phyloP scores from a whole-genome alignment of 92 coral and sea anemone species.

The Chrysogorgia sp. region DNA sequence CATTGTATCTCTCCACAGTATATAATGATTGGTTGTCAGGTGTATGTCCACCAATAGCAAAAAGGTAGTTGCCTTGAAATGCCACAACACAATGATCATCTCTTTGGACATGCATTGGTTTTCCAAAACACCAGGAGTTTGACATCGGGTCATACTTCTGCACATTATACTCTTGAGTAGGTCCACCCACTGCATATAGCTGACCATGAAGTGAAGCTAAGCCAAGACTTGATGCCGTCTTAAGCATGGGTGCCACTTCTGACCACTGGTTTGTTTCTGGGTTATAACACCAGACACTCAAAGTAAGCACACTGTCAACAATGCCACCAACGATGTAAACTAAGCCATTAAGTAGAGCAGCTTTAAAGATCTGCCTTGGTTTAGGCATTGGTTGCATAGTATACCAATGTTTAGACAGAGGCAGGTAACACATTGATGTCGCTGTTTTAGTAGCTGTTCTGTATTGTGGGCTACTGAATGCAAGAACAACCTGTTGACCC shows the following conservation, averaged over 20 bases:
- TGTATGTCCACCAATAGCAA: constrained; percentile 28
- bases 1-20: constrained; percentile 29
- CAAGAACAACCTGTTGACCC: background rate
- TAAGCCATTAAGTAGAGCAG: constrained; percentile 3
- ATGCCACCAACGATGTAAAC: constrained; percentile 30
- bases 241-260: constrained; percentile 33
- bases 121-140: constrained; percentile 15
- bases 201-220: constrained; percentile 10
- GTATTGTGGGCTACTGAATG: background rate
- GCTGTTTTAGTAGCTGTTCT: background rate
- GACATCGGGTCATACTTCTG: constrained; percentile 23
- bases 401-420: constrained; percentile 7
- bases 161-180: constrained; percentile 11
- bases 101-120: constrained; percentile 28
- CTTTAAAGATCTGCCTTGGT: background rate
- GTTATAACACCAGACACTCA: constrained; percentile 20
- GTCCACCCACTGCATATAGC: constrained; percentile 25
- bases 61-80: constrained; percentile 15
- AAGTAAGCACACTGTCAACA: background rate
- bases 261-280: constrained; percentile 4
- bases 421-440: background rate
- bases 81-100: constrained; percentile 31
- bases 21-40: constrained; percentile 14
- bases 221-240: constrained; percentile 38
- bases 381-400: background rate